These are phyloP conservation scores for Miichthys miiuy DNA, from an alignment of 2,797 vertebrate genomes.

Conservation along the genomic window DNA sequence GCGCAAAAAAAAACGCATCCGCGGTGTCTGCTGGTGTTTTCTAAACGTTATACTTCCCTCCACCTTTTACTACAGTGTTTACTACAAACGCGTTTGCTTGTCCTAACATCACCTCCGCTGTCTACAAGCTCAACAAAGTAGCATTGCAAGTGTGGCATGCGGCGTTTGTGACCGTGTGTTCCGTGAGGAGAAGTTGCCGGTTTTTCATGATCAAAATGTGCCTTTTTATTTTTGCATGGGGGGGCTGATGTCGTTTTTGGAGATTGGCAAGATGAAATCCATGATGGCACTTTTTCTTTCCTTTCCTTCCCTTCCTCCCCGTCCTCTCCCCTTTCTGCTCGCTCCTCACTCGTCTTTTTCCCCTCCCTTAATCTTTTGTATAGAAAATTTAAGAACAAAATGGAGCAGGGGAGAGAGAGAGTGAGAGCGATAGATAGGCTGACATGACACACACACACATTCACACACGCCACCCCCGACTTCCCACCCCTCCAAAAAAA, in stretches of 20 bases:
- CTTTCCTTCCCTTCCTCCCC: conserved; percentile 52
- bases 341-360: conserved; percentile 79
- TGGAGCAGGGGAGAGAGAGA: conserved; percentile 73
- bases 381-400: conserved; percentile 88
- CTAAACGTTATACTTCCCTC: conserved; percentile 7
- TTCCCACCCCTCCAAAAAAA: conserved; percentile 36
- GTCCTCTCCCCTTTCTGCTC: conserved; percentile 71
- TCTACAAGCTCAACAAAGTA: conserved; percentile 69
- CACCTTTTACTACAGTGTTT: conserved; percentile 66
- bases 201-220: conserved; percentile 39
- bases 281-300: conserved; percentile 83
- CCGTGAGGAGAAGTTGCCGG: conserved; percentile 50
- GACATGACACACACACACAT: conserved; percentile 76
- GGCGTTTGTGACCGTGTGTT: conserved; percentile 32
- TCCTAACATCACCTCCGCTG: conserved; percentile 82
- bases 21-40: not conserved
- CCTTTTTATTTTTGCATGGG: conserved; percentile 10
- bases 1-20: conserved; percentile 48
- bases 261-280: conserved; percentile 86
- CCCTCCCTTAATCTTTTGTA: conserved; percentile 88
- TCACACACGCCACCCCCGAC: conserved; percentile 71
- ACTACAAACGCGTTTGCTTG: conserved; percentile 71
- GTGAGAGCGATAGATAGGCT: conserved; percentile 74
- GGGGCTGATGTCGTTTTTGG: conserved; percentile 51
- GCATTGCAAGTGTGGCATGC: conserved; percentile 66